Evolutionary conservation across 1,140 invertebrate species (phyloP).

Genomic region (Penaeus chinensis): DNA sequence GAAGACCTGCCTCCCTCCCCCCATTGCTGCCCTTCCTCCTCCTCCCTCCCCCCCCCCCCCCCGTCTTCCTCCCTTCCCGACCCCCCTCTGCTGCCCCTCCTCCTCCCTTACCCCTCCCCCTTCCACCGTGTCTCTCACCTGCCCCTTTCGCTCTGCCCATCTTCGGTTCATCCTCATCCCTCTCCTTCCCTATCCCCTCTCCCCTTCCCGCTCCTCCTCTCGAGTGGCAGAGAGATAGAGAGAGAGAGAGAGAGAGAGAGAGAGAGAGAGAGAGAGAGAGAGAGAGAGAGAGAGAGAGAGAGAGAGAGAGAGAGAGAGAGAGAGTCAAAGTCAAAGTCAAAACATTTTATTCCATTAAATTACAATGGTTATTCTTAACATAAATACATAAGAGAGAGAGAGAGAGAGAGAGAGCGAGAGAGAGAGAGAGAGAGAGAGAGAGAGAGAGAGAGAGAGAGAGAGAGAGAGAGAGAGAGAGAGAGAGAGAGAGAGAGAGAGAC

Average conservation of each 20-base stretch:
- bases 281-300: conserved; percentile 23
- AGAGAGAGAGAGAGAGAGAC: background rate
- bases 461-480: background rate
- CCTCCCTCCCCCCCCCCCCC: background rate
- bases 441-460: background rate
- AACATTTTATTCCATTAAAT: too few species aligned
- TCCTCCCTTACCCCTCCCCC: background rate
- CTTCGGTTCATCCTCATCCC: background rate
- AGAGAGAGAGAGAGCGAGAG: background rate
- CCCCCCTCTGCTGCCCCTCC: background rate
- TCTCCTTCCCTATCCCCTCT: background rate
- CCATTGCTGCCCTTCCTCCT: too few species aligned
- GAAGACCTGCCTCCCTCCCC: too few species aligned
- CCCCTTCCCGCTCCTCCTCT: background rate
- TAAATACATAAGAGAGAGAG: conserved; percentile 21
- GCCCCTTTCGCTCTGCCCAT: background rate
- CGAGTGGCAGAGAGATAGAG: too few species aligned
- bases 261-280: conserved; percentile 31
- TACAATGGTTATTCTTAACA: too few species aligned
- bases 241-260: background rate
- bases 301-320: conserved; percentile 6
- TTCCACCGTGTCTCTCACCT: background rate
- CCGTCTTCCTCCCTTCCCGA: background rate
- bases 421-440: background rate
- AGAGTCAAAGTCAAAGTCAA: too few species aligned